Evolutionary conservation across 2,113 vertebrate species (phyloP).

Genomic region (Eurystomus gularis): DNA sequence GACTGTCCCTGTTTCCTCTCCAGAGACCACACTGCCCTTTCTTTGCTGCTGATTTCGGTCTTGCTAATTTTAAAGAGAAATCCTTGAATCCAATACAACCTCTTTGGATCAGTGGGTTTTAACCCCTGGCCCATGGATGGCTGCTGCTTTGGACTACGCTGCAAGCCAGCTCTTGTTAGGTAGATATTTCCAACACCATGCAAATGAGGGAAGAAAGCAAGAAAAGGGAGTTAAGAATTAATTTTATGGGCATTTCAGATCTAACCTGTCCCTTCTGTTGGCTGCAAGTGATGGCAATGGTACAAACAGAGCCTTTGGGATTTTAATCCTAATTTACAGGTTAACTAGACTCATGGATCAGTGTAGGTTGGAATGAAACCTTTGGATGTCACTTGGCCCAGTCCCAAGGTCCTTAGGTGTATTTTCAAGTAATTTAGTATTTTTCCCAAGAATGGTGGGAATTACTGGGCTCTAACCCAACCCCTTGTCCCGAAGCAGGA

Average conservation of each 20-base stretch:
- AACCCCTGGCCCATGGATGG: neutral
- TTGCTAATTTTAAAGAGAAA: neutral
- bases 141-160: neutral
- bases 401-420: neutral
- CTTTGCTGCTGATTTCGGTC: neutral
- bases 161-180: neutral
- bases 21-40: neutral
- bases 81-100: neutral
- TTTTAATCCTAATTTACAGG: neutral
- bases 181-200: neutral
- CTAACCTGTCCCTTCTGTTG: neutral
- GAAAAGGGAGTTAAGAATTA: neutral
- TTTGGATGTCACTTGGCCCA: neutral
- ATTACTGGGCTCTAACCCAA: neutral
- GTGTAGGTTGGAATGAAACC: neutral
- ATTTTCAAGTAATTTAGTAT: neutral
- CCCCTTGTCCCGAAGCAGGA: neutral
- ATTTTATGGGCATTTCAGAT: neutral
- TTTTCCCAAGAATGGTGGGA: neutral
- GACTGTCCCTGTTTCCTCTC: neutral
- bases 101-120: neutral
- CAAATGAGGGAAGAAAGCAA: neutral
- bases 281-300: neutral
- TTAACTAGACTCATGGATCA: neutral
- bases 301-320: neutral